These are phyloP conservation scores for Trissolcus brochymenae DNA, from an alignment of 2,888 invertebrate genomes.

Conservation along the genomic window DNA sequence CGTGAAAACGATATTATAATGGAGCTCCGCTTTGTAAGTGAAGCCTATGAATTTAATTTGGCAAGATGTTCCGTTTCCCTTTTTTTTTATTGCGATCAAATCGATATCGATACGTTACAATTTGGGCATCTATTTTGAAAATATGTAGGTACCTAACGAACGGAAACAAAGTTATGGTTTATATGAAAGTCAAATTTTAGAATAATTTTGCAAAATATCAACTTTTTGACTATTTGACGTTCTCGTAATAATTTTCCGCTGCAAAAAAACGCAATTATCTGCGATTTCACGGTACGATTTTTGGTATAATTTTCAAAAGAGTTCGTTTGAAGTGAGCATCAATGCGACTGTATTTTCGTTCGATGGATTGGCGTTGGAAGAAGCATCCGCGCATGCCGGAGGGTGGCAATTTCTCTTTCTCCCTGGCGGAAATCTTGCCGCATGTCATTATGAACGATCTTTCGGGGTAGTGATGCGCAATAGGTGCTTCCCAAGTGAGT, in stretches of 20 bases:
- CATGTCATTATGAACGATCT: slow-evolving; percentile 60
- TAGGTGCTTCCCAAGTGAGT: slow-evolving; percentile 44
- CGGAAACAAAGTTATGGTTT: no score
- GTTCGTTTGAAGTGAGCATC: slow-evolving; percentile 30
- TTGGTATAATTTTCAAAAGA: slow-evolving; percentile 38
- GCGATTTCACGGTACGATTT: slow-evolving; percentile 39
- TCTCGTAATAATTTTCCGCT: slow-evolving; percentile 21
- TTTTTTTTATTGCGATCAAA: slow-evolving; percentile 2
- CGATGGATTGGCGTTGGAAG: slow-evolving; percentile 49
- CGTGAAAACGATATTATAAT: slow-evolving; percentile 54
- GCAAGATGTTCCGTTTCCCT: slow-evolving; percentile 5
- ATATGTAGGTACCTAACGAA: no score
- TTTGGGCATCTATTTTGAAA: no score
- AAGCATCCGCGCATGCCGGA: slow-evolving; percentile 55
- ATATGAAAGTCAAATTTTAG: no score
- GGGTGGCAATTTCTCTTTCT: slow-evolving; percentile 60
- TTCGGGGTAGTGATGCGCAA: slow-evolving; percentile 59
- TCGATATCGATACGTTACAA: neutral
- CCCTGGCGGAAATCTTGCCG: slow-evolving; percentile 52
- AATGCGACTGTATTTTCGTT: slow-evolving; percentile 46
- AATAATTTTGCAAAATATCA: no score
- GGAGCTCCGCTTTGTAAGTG: slow-evolving; percentile 21
- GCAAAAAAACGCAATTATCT: slow-evolving; percentile 33
- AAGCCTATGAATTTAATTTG: slow-evolving; percentile 42
- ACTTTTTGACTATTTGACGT: neutral